Evolutionary conservation across 2,888 invertebrate genomes (phyloP), one percentile per base, ranked within the genome.

Genomic region (Anarsia innoxiella): DNA sequence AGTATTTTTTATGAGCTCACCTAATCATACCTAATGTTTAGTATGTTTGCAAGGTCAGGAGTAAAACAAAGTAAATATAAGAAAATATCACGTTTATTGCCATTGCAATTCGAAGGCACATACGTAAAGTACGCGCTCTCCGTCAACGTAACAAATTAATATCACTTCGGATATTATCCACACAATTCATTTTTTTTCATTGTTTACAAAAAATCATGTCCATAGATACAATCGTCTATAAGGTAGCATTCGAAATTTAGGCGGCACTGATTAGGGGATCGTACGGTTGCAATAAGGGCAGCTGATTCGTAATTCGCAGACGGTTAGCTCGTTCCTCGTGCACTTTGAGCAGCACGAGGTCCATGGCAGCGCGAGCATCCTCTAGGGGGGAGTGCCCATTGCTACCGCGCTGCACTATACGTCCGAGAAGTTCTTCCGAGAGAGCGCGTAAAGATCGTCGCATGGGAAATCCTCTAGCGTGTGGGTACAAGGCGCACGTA

Each of bases 321-420:
- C 68, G 68, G 43, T 52, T 53, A 34, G 66, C 66, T 39, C 72
- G 66, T 44, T 79, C 76, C 40, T 70, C 57, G 40, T 74, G 64
- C 13, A 95, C 86, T 66, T 91, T 91, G 79, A 90, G 90, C 37
- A 96, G 82, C 86, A 97, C 94, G 33, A 99, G 83, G 59, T 98
- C 94, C 82, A 98, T 89, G 50, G 95, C 95, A 8, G 95, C 91
- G 23, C 89, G 86, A 1, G 99, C 96, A 71, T 99, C 99, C 74
- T 99, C 99, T 40, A 91, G 87, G 46, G 96, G 95, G 73, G 96
- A 94, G 82, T 99, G 99, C 3, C 96, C 89, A 53, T 86, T 86
- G 53, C 68, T 68, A 38, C 77, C 70, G 62, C 79, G 84, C 69
- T 99, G 99, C 39, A 99, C 97, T 43, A 91, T 90, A 44, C 91